Base-by-base conservation (phyloP, 2,888 invertebrate species). In the Mongoloraphidia duomilia region DNA sequence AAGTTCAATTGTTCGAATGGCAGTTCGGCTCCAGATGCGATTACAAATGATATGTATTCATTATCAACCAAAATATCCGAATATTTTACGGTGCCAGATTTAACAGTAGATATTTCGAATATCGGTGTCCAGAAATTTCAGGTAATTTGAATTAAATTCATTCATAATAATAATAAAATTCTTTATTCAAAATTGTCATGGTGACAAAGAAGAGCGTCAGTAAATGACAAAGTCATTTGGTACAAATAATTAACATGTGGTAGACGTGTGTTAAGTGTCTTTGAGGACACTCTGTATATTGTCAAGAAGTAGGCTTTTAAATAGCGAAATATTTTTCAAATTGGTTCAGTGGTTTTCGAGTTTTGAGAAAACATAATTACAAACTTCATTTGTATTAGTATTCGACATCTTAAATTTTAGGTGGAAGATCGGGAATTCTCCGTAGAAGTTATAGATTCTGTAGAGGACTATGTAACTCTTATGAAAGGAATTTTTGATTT, bases 401-500 rank as follows among this genome's bases (percentile, higher is more conserved):
- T n/a, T n/a, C n/a, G n/a, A n/a, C n/a, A n/a, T 26, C 26, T 34
- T 40, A 33, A 34, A 55, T 60, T 67, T 12, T 63, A 84, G 77
- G 75, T 87, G 11, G 83, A 86, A 55, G 82, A 78, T 36, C 72
- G 73, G 14, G 69, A 75, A 44, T 93, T 93, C 64, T 75, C 75
- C 1, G 87, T 96, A 4, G 87, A 93, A 63, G 79, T 99, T 1
- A 80, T 98, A 47, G 95, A 98, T 68, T 78, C 92, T 0, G 93
- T 96, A 1, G 73, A 77, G 12, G 89, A 94, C 63, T 98, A 98
- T 63, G 79, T 90, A 1, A 70, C 74, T 1, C 78, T 88, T 54
- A 96, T 98, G 96, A 90, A 93, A 68, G 82, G 85, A 59, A 95
- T 99, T 56, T 99, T 99, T 69, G 94, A 98, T 72, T 98, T 98